Evolutionary conservation across 2,113 vertebrate species (phyloP).

Genomic region (Columbina picui): DNA sequence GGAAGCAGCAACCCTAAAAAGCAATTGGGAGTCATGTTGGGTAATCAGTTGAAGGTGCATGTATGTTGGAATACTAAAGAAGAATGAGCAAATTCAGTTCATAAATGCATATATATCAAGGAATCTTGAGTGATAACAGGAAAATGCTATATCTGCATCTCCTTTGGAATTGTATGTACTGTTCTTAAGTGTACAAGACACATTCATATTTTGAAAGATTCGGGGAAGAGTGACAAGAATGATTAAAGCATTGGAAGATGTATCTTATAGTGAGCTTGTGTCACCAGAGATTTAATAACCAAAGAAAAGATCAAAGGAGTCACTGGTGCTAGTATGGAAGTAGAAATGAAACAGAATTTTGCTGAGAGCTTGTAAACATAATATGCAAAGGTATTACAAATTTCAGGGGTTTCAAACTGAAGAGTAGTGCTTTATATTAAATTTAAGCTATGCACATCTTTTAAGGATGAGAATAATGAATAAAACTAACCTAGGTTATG

Average conservation of each 20-base stretch:
- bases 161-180: not conserved
- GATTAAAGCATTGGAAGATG: not conserved
- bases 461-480: not conserved
- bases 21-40: not conserved
- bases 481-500: not conserved
- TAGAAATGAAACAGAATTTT: not conserved
- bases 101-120: not conserved
- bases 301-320: not conserved
- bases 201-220: not conserved
- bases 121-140: not conserved
- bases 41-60: not conserved
- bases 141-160: not conserved
- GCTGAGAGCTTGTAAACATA: not conserved
- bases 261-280: not conserved
- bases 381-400: not conserved
- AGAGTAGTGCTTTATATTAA: not conserved
- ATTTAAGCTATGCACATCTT: not conserved
- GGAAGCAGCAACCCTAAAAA: not conserved
- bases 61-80: not conserved
- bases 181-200: not conserved
- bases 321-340: not conserved
- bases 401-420: not conserved
- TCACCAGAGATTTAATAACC: not conserved
- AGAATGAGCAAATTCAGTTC: not conserved
- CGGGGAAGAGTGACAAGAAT: not conserved